phyloP scores from a whole-genome alignment of 2,888 invertebrate genomes.

The Troides helena region DNA sequence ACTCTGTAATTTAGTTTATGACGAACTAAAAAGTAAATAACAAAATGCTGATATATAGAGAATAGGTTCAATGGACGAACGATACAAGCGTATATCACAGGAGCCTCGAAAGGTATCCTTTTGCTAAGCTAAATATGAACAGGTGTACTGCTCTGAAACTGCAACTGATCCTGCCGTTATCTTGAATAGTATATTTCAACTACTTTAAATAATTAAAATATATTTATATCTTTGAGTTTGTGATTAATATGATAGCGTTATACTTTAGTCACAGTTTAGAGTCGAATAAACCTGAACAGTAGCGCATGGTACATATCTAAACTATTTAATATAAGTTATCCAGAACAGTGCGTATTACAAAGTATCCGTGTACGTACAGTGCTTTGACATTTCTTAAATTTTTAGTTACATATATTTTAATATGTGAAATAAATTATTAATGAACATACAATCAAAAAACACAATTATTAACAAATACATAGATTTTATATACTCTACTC shows the following conservation, averaged over 20 bases:
- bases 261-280: slow-evolving; percentile 2
- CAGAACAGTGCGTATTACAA: slow-evolving; percentile 66
- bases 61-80: slow-evolving; percentile 65
- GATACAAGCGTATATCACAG: slow-evolving; percentile 77
- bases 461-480: too few species aligned
- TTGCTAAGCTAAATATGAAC: slow-evolving; percentile 60
- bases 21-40: slow-evolving; percentile 16
- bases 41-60: slow-evolving; percentile 36
- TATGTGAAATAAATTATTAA: too few species aligned
- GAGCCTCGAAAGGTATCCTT: slow-evolving; percentile 46
- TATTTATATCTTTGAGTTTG: background rate
- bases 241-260: background rate
- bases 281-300: slow-evolving; percentile 37
- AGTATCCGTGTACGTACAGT: slow-evolving; percentile 18
- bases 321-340: slow-evolving; percentile 76
- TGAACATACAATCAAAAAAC: background rate
- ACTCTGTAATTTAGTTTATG: slow-evolving; percentile 19
- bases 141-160: slow-evolving; percentile 40
- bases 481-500: too few species aligned
- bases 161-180: slow-evolving; percentile 19
- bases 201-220: background rate
- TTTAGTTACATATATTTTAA: background rate
- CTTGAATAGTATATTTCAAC: background rate
- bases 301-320: slow-evolving; percentile 52
- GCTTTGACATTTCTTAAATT: slow-evolving; percentile 1